Percentiles rank a stretch among this genome's conserved stretches.
Evolutionary conservation across 2,888 invertebrate genomes (phyloP).

Genomic region (Lasioglossum figueresi): DNA sequence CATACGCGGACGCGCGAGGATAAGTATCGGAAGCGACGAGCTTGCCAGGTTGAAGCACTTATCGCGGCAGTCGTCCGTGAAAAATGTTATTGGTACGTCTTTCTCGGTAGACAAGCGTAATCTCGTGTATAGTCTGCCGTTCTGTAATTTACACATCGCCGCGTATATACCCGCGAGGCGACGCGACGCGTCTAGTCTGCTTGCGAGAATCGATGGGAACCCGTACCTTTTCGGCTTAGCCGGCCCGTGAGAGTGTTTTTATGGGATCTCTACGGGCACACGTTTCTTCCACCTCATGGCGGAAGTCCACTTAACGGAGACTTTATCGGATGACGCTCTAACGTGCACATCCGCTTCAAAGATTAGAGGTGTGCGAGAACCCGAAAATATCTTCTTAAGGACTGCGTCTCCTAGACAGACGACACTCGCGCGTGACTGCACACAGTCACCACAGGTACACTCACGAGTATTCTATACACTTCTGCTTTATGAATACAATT

Average conservation of each 20-base stretch:
- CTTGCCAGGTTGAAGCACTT: constrained; percentile 27
- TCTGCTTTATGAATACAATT: no score
- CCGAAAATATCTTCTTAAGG: background rate
- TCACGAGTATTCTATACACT: no score
- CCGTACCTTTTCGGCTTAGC: constrained; percentile 16
- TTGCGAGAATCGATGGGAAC: constrained; percentile 32
- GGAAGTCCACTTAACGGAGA: background rate
- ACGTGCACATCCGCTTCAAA: background rate
- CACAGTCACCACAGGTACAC: no score
- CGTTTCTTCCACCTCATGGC: background rate
- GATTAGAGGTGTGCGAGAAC: background rate
- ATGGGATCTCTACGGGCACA: background rate
- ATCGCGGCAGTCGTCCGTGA: constrained; percentile 42
- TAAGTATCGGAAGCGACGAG: constrained; percentile 42
- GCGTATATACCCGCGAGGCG: constrained; percentile 11
- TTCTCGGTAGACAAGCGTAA: constrained; percentile 17
- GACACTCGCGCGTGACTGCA: no score
- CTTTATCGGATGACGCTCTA: background rate
- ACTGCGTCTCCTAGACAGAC: no score
- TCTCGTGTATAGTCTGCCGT: constrained; percentile 31
- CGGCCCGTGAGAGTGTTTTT: constrained; percentile 14
- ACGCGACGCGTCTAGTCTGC: constrained; percentile 16
- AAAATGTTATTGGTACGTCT: constrained; percentile 41
- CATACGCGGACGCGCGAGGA: constrained; percentile 28
- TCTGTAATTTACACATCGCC: constrained; percentile 36